Percentiles rank a stretch among this genome's conserved stretches.
Evolutionary conservation across 2,888 invertebrate genomes (phyloP).

Genomic region (Ochropacha duplaris): DNA sequence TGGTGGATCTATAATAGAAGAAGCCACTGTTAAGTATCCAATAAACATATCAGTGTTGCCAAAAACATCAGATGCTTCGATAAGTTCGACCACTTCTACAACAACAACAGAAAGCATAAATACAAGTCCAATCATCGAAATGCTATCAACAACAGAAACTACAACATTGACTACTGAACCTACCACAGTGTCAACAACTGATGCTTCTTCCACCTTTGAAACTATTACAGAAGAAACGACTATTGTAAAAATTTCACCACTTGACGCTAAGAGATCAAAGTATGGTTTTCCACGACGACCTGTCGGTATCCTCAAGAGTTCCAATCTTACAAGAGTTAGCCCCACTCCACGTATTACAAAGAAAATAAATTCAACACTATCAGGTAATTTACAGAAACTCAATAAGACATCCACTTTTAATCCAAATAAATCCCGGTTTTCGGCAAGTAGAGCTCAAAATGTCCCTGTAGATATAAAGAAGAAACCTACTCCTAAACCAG

Average conservation of each 20-base stretch:
- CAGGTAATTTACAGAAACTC: constrained; percentile 50
- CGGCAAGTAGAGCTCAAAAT: constrained; percentile 64
- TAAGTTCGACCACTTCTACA: constrained; percentile 29
- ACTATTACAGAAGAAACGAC: constrained; percentile 57
- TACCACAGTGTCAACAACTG: constrained; percentile 34
- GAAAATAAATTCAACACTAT: constrained; percentile 53
- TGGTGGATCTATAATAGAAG: constrained; percentile 51
- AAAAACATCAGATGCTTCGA: constrained; percentile 16
- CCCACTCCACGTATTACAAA: constrained; percentile 42
- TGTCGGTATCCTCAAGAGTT: constrained; percentile 47
- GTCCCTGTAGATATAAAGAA: constrained; percentile 71
- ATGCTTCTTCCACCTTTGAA: constrained; percentile 46
- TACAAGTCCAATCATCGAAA: constrained; percentile 37
- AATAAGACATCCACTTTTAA: constrained; percentile 65
- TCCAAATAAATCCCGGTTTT: constrained; percentile 63
- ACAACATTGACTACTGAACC: constrained; percentile 38
- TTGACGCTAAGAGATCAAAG: constrained; percentile 66
- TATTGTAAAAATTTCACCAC: constrained; percentile 52
- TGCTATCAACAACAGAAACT: constrained; percentile 31
- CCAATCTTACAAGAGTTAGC: constrained; percentile 55
- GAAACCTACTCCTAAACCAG: constrained; percentile 42
- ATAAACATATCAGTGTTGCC: constrained; percentile 54
- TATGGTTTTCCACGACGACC: constrained; percentile 70
- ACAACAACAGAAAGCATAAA: constrained; percentile 23
- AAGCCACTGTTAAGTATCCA: constrained; percentile 50